Conservation (phyloP, 2,113 vertebrate genomes). For the Leucoraja erinaceus region DNA sequence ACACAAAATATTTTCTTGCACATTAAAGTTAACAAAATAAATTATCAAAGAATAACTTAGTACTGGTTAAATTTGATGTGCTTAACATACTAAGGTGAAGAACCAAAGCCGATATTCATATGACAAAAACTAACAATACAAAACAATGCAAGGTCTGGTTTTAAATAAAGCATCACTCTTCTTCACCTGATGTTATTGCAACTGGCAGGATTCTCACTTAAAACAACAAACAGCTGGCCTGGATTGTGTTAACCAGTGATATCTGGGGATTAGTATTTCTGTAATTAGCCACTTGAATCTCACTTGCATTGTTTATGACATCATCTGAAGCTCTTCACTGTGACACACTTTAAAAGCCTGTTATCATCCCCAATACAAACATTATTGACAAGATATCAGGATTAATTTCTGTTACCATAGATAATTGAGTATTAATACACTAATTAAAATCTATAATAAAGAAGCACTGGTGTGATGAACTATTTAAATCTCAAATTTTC, state of each 20-base stretch:
- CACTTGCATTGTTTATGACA: constrained; percentile 28
- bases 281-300: constrained; percentile 12
- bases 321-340: constrained; percentile 5
- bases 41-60: neutral
- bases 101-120: neutral
- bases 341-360: neutral
- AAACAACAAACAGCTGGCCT: constrained; percentile 4
- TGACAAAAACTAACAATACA: neutral
- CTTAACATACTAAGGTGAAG: neutral
- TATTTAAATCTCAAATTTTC: neutral
- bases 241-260: constrained; percentile 1
- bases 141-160: neutral
- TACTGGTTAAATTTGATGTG: neutral
- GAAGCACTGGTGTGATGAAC: neutral
- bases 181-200: neutral
- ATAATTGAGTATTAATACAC: constrained; percentile 18
- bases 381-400: constrained; percentile 12
- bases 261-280: constrained; percentile 4
- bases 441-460: constrained; percentile 9
- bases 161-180: neutral
- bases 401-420: constrained; percentile 25
- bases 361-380: constrained; percentile 16
- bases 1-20: neutral
- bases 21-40: neutral
- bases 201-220: constrained; percentile 2